Percentiles rank a stretch among this genome's conserved stretches.
Evolutionary conservation across 2,888 invertebrate species (phyloP).

Genomic region (Lepidochrysops patricia): DNA sequence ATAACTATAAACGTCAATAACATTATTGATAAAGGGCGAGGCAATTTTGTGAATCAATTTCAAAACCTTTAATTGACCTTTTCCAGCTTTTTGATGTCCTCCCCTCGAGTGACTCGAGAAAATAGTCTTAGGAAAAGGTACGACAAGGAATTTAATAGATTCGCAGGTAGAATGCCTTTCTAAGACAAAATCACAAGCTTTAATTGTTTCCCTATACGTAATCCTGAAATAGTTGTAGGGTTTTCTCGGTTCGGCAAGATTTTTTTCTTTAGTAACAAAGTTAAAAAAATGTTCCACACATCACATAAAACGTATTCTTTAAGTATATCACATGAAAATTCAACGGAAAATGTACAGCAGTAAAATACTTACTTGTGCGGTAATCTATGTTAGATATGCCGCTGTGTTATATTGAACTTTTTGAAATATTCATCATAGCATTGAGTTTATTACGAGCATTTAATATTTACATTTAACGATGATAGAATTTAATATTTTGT

Average conservation of each 20-base stretch:
- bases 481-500: neutral
- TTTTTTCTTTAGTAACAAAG: too few species aligned
- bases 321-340: too few species aligned
- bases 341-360: too few species aligned
- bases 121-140: conserved; percentile 46
- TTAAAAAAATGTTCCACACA: too few species aligned
- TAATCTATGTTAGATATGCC: too few species aligned
- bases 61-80: conserved; percentile 66
- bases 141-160: conserved; percentile 64
- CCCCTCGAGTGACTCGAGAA: conserved; percentile 39
- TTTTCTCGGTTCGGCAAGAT: neutral
- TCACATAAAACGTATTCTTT: too few species aligned
- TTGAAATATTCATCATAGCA: too few species aligned
- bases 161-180: conserved; percentile 44
- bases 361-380: too few species aligned
- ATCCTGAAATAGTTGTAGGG: conserved; percentile 24
- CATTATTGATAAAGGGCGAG: conserved; percentile 47
- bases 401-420: too few species aligned
- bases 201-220: conserved; percentile 20
- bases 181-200: conserved; percentile 26
- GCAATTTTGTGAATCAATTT: conserved; percentile 58
- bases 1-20: conserved; percentile 43
- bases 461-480: neutral
- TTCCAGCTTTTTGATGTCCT: conserved; percentile 49
- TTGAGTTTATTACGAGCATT: too few species aligned